These are phyloP conservation scores for Leptinotarsa lineolata DNA, from an alignment of 1,140 invertebrate species.

Conservation along the genomic window DNA sequence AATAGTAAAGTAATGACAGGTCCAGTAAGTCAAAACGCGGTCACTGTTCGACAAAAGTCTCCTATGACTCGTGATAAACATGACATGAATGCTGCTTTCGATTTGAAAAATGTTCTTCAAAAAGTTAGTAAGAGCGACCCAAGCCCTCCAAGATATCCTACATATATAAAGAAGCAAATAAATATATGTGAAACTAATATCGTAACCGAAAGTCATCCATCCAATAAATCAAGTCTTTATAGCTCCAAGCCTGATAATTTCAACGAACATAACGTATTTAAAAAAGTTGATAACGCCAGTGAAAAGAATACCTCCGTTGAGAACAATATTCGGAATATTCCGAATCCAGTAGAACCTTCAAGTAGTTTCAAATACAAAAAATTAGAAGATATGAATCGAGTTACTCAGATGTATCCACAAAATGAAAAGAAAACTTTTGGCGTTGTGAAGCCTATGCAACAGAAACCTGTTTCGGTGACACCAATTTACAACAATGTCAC, in stretches of 20 bases:
- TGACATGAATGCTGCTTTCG: constrained; percentile 58
- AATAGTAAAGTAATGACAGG: constrained; percentile 68
- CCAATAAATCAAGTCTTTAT: background rate
- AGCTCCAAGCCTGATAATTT: background rate
- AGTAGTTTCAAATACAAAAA: background rate
- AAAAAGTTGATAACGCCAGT: background rate
- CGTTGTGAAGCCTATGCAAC: constrained; percentile 39
- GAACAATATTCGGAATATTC: background rate
- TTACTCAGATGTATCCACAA: background rate
- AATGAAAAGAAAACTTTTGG: constrained; percentile 34
- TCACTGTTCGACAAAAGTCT: constrained; percentile 60
- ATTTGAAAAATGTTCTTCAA: constrained; percentile 59
- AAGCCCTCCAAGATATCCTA: constrained; percentile 8
- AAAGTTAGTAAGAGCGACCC: constrained; percentile 44
- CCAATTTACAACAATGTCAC: constrained; percentile 32
- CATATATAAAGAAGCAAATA: constrained; percentile 10
- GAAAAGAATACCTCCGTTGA: background rate
- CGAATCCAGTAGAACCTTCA: background rate
- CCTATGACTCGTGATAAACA: constrained; percentile 56
- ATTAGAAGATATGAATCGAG: background rate
- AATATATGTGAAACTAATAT: background rate
- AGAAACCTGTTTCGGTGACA: constrained; percentile 25
- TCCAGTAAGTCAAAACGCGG: constrained; percentile 66
- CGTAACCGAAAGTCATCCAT: background rate
- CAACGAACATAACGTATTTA: background rate